These are phyloP conservation scores for Phalacrocorax aristotelis DNA, from an alignment of 2,113 vertebrate genomes.

Conservation along the genomic window DNA sequence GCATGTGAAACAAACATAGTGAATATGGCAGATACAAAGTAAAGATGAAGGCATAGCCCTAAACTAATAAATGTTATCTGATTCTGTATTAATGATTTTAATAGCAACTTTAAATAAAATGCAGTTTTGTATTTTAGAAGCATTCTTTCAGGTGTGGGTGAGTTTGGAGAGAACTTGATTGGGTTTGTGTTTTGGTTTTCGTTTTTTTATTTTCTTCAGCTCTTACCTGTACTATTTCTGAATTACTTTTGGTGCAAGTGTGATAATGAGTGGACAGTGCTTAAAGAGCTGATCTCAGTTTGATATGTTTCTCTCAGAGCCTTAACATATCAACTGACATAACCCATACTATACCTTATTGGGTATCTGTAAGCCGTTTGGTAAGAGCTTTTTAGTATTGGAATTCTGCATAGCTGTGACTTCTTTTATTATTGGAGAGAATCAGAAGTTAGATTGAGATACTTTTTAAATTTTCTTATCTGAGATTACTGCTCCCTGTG, in stretches of 20 bases:
- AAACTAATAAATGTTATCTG: slow-evolving; percentile 42
- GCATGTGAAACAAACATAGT: neutral
- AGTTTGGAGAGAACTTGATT: neutral
- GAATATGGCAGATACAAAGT: slow-evolving; percentile 4
- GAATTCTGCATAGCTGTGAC: neutral
- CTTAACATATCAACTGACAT: no score
- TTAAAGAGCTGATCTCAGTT: neutral
- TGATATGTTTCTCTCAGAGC: no score
- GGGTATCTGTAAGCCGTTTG: neutral
- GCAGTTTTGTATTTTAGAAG: neutral
- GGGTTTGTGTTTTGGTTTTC: no score
- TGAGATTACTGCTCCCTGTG: neutral
- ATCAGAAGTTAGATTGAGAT: neutral
- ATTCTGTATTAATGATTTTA: slow-evolving; percentile 71
- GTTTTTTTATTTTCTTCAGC: neutral
- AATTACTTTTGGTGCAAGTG: neutral
- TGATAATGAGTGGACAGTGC: neutral
- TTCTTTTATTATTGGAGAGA: neutral
- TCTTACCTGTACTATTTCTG: neutral
- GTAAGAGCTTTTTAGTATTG: neutral
- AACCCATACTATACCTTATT: neutral
- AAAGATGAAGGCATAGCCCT: slow-evolving; percentile 36
- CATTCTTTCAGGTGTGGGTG: neutral
- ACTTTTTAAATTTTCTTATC: neutral
- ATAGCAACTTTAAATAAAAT: neutral